Base-by-base conservation (phyloP, 2,797 vertebrate species). In the Pterois miles region DNA sequence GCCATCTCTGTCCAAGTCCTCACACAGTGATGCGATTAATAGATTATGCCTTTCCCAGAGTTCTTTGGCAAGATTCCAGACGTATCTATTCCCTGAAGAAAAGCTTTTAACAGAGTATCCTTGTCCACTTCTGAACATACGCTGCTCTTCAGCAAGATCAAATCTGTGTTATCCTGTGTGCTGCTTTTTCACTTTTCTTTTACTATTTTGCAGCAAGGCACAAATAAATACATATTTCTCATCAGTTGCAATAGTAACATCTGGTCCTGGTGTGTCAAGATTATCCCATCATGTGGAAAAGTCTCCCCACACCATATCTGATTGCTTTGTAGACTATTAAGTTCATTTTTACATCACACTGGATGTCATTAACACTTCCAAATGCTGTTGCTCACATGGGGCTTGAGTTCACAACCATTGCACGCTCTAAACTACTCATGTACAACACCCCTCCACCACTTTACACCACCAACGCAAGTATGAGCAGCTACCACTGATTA, bases 11-110 rank as follows among this genome's bases (percentile, higher is more conserved):
- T 71, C 48, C 40, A 20, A 5, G 62, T 68, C 29, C 14, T 76
- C n/a, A n/a, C 38, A 0, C 38, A 46, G 6, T 72, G 67, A 67
- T 69, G 57, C 36, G 22, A 25, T 71, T 86, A 71, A 85, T 62
- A 52, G 29, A 87, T 84, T 65, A 75, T 54, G 69, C 74, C 77
- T 78, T 88, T 74, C 71, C 69, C 56, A 81, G 46, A 76, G 68
- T 74, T 76, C 46, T 68, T 78, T 81, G 77, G 67, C 74, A 62
- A 58, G 34, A 79, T 38, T 77, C 77, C 81, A 85, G 48, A 78
- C 76, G 33, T 54, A 77, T 70, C 18, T 34, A n/a, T 69, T 67
- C 23, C 52, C 31, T 76, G 62, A 85, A 65, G 66, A 59, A 82
- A 76, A 76, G 67, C 77, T 68, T 87, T 76, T 67, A 79, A 79